Evolutionary conservation across 2,888 invertebrate genomes (phyloP).

Genomic region (Anthrax anthrax): DNA sequence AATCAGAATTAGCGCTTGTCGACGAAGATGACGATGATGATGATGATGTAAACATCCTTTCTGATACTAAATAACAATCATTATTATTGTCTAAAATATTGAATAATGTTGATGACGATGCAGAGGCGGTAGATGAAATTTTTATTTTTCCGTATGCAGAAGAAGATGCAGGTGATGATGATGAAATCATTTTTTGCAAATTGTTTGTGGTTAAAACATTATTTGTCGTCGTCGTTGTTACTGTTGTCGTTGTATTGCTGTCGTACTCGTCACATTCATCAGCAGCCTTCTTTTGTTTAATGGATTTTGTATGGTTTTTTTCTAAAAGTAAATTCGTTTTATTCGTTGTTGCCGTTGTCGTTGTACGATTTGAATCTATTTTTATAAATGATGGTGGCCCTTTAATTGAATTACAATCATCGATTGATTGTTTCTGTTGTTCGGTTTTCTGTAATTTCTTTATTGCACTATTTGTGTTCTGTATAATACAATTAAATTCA

Average conservation of each 20-base stretch:
- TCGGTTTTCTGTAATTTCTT: not conserved
- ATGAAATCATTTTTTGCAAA: constrained; percentile 16
- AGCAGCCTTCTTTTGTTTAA: too few species aligned
- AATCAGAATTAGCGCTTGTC: constrained; percentile 27
- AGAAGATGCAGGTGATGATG: too few species aligned
- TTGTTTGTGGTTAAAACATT: constrained; percentile 4
- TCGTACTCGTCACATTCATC: too few species aligned
- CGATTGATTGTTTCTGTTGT: not conserved
- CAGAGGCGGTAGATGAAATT: not conserved
- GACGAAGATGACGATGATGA: constrained; percentile 38
- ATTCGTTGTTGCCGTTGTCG: not conserved
- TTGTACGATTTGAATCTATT: not conserved
- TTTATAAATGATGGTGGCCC: too few species aligned
- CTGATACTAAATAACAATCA: constrained; percentile 34
- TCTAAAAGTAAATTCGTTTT: too few species aligned
- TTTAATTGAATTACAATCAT: constrained; percentile 10
- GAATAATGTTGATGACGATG: too few species aligned
- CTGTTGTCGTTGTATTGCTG: not conserved
- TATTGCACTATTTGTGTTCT: too few species aligned
- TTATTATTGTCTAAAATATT: constrained; percentile 1
- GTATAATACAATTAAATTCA: too few species aligned
- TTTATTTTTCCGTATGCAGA: constrained; percentile 16
- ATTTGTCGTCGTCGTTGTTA: not conserved
- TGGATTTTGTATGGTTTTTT: too few species aligned
- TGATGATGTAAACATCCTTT: constrained; percentile 42